A percentile compares a stretch with the other conserved stretches of the same genome.
phyloP scores from a whole-genome alignment of 2,888 invertebrate genomes.

The Philonicus albiceps region DNA sequence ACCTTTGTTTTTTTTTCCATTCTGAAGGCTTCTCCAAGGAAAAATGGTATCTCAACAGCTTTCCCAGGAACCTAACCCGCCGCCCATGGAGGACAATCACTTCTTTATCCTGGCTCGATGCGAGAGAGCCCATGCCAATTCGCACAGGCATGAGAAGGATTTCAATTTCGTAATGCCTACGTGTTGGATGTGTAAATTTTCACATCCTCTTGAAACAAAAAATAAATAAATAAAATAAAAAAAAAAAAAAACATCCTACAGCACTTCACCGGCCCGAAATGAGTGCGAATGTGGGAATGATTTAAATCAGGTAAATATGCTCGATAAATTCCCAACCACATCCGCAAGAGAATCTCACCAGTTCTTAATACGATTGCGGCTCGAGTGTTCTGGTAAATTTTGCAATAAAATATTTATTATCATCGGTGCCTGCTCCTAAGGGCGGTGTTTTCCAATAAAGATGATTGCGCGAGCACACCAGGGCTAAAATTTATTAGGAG shows the following conservation, averaged over 20 bases:
- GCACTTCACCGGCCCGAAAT: background rate
- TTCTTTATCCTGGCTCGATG: background rate
- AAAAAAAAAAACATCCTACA: background rate
- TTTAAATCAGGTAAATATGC: slow-evolving; percentile 21
- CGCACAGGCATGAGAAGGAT: background rate
- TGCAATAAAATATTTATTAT: slow-evolving; percentile 19
- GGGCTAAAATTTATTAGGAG: background rate
- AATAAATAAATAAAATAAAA: background rate
- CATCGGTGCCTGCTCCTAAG: background rate
- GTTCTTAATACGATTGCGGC: background rate
- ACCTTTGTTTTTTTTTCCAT: slow-evolving; percentile 27
- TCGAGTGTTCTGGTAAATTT: background rate
- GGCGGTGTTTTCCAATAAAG: background rate
- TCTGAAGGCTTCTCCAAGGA: background rate
- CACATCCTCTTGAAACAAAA: background rate
- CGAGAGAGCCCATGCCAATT: background rate
- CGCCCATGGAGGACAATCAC: background rate
- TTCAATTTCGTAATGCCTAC: slow-evolving; percentile 35
- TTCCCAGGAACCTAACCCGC: background rate
- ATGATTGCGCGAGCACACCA: background rate
- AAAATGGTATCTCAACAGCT: background rate
- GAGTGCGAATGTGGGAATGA: slow-evolving; percentile 8
- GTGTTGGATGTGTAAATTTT: slow-evolving; percentile 33
- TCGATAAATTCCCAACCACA: background rate
- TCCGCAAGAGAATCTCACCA: background rate